Evolutionary conservation across 1,140 invertebrate species (phyloP), one percentile per base, ranked within the genome.

Genomic region (Calosoma granatense): DNA sequence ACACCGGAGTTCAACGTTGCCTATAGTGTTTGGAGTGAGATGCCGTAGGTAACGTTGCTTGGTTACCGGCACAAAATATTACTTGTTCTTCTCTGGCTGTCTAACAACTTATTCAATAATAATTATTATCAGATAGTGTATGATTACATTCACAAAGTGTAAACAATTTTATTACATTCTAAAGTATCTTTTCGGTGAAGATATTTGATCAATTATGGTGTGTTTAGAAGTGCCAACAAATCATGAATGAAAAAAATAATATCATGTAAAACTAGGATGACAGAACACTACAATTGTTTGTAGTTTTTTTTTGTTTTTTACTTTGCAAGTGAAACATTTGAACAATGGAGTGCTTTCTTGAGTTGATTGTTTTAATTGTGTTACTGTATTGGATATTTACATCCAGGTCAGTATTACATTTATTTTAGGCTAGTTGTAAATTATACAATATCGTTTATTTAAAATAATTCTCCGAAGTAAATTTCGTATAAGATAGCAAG

Each of bases 381-480:
- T 47, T 47, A 12, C 17, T 47, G 4, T 47, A 47, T 47, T 47
- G 41, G 41, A 47, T 47, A 47, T 47, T 47, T 17, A 47, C 41
- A 47, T 47, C 41, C 9, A 47, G 41, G 41, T 47, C 9, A 36
- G 26, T 12, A 17, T 47, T 47, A 12, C 9, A 11, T 4, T 47
- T 47, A 30, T 30, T 30, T 30, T 30, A 30, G n/a, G n/a, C n/a
- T n/a, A n/a, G n/a, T n/a, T n/a, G n/a, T n/a, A n/a, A n/a, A n/a
- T n/a, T n/a, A n/a, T n/a, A n/a, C n/a, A n/a, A n/a, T n/a, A n/a
- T n/a, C n/a, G n/a, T n/a, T n/a, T n/a, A n/a, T n/a, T n/a, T n/a
- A n/a, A n/a, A n/a, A n/a, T n/a, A n/a, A n/a, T n/a, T n/a, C n/a
- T n/a, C n/a, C n/a, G n/a, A n/a, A n/a, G n/a, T n/a, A n/a, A n/a